A percentile compares a stretch with the other conserved stretches of the same genome.
phyloP scores from a whole-genome alignment of 2,113 vertebrate genomes.

The Galbula dea region DNA sequence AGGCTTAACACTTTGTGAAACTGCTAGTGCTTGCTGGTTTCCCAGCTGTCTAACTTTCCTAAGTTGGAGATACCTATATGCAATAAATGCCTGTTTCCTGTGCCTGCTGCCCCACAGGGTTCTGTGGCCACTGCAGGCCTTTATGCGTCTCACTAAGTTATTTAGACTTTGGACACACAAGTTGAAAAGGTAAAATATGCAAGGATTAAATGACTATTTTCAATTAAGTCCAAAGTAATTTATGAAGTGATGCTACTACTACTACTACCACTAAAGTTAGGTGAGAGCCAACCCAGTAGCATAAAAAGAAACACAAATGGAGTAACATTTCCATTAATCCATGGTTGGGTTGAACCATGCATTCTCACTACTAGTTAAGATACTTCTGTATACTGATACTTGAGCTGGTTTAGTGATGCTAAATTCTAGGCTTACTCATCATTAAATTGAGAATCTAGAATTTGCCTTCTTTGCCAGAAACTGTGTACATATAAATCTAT shows the following conservation, averaged over 20 bases:
- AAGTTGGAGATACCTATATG: neutral
- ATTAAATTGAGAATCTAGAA: neutral
- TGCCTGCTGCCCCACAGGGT: neutral
- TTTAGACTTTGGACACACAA: neutral
- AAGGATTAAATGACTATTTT: neutral
- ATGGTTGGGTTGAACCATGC: neutral
- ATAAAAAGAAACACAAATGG: neutral
- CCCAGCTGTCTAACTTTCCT: neutral
- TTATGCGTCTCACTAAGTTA: neutral
- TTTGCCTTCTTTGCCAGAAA: neutral
- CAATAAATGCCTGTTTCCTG: constrained; percentile 2
- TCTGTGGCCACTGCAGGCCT: neutral
- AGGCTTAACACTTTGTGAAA: neutral
- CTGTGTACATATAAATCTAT: neutral
- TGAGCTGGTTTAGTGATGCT: neutral
- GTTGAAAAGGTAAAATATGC: neutral
- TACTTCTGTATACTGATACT: neutral
- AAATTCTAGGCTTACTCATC: neutral
- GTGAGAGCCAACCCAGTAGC: neutral
- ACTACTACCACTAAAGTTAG: neutral
- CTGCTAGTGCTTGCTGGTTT: neutral
- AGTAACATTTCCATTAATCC: neutral
- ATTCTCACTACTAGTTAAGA: neutral
- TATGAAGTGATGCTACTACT: neutral
- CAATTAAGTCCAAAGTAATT: neutral